These are phyloP conservation scores for Serinus canaria DNA, from an alignment of 2,113 vertebrate genomes.

Conservation along the genomic window DNA sequence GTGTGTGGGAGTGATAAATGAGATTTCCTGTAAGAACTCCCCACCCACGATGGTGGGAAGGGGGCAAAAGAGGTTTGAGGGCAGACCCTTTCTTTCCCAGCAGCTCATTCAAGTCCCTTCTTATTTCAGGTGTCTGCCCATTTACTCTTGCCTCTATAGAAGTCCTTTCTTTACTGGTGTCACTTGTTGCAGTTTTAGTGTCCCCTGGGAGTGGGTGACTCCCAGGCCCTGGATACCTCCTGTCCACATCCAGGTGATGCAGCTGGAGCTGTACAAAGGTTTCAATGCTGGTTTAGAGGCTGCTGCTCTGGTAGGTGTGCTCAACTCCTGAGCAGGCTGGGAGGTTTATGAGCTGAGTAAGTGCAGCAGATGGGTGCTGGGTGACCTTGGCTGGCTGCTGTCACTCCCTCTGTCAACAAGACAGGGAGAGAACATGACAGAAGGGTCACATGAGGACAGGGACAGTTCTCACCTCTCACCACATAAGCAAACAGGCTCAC, in stretches of 20 bases:
- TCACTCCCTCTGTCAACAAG: background rate
- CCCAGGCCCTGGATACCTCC: fast-evolving
- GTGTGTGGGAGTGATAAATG: background rate
- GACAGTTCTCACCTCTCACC: background rate
- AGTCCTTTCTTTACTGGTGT: background rate
- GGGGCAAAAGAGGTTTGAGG: background rate
- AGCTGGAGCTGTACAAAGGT: background rate
- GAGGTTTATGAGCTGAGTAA: background rate
- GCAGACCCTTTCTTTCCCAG: background rate
- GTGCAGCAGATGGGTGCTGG: background rate
- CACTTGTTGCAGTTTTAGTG: background rate
- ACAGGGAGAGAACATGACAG: background rate
- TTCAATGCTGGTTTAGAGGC: background rate
- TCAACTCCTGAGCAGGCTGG: background rate
- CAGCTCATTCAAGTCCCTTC: background rate
- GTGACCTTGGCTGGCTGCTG: background rate
- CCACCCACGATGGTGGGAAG: background rate
- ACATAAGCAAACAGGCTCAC: background rate
- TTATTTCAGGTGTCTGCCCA: background rate
- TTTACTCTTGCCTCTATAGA: background rate
- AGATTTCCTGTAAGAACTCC: background rate
- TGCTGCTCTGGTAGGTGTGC: background rate
- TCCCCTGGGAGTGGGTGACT: background rate
- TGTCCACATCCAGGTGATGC: background rate
- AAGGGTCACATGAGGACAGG: background rate